Percentiles rank a stretch among this genome's conserved stretches.
Conservation (phyloP, 2,113 vertebrate species). For the Bos taurus region DNA sequence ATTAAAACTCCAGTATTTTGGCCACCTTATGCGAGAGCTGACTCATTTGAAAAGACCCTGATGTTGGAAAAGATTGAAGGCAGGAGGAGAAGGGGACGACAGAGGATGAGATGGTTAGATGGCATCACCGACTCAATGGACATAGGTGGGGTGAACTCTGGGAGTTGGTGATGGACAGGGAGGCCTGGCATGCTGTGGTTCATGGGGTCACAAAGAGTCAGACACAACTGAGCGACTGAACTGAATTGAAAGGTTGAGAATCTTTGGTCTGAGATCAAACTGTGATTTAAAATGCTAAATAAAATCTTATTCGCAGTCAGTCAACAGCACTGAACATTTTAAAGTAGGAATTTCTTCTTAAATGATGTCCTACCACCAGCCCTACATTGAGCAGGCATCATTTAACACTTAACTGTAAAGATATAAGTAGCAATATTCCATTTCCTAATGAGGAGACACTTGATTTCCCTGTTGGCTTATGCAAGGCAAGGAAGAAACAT, state of each 20-base stretch:
- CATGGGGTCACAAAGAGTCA: background rate
- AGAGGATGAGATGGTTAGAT: background rate
- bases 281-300: background rate
- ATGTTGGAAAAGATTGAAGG: background rate
- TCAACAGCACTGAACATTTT: background rate
- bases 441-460: background rate
- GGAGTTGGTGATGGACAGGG: background rate
- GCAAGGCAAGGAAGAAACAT: background rate
- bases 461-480: background rate
- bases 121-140: background rate
- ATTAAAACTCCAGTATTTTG: background rate
- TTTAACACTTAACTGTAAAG: background rate
- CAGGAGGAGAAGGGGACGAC: background rate
- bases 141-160: background rate
- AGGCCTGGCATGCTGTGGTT: background rate
- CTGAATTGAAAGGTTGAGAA: background rate
- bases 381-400: background rate
- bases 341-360: background rate
- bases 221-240: background rate
- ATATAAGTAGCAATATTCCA: background rate
- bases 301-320: background rate
- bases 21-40: too few species aligned
- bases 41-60: background rate
- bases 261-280: background rate
- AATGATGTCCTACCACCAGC: background rate